A percentile compares a stretch with the other conserved stretches of the same genome.
Evolutionary conservation across 2,888 invertebrate genomes (phyloP).

Genomic region (Prenolepis imparis): DNA sequence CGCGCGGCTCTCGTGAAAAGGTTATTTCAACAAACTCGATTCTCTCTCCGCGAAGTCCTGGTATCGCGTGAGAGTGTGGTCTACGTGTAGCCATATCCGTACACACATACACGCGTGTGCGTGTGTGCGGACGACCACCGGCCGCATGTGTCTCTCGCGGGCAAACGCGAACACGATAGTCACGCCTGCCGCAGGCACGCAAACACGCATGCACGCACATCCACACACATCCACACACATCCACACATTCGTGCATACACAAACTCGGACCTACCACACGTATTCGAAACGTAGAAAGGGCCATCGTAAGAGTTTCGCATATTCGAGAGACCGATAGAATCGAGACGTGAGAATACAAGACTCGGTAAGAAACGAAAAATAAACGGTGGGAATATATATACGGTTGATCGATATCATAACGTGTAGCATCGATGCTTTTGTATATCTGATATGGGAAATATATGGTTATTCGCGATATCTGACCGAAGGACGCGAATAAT

Average conservation of each 20-base stretch:
- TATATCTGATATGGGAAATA: constrained; percentile 9
- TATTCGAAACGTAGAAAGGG: constrained; percentile 3
- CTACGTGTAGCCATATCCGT: constrained; percentile 28
- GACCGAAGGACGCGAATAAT: constrained; percentile 32
- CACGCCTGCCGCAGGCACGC: constrained; percentile 40
- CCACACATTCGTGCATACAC: neutral
- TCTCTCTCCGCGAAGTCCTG: constrained; percentile 37
- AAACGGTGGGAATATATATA: constrained; percentile 44
- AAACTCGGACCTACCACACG: neutral
- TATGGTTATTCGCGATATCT: constrained; percentile 40
- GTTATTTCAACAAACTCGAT: constrained; percentile 55
- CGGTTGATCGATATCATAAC: constrained; percentile 30
- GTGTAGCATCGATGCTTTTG: constrained; percentile 21
- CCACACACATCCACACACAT: neutral
- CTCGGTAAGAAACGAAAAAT: constrained; percentile 1
- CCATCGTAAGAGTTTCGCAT: constrained; percentile 1
- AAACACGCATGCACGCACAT: constrained; percentile 18
- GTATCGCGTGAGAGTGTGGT: constrained; percentile 50
- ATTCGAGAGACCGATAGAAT: neutral
- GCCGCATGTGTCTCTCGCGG: constrained; percentile 54
- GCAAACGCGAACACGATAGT: constrained; percentile 46
- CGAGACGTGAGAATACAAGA: neutral
- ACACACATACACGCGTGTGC: neutral
- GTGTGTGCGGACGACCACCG: constrained; percentile 47
- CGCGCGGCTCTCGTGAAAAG: constrained; percentile 36